Evolutionary conservation across 1,140 invertebrate genomes (phyloP).

Genomic region (Achatina immaculata): DNA sequence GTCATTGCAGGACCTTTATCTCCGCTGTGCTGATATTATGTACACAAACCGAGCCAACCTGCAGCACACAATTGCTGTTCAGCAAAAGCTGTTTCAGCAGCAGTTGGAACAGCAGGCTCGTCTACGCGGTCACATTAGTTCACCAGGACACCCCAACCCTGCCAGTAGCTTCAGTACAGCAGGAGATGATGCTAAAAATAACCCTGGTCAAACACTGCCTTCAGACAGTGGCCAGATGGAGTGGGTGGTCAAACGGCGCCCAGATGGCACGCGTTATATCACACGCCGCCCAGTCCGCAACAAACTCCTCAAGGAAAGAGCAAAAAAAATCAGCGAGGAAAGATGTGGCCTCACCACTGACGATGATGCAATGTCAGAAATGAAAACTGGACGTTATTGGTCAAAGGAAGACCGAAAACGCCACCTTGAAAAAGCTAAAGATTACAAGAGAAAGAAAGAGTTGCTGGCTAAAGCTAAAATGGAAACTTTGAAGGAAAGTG

Average conservation of each 20-base stretch:
- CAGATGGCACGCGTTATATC: conserved; percentile 85
- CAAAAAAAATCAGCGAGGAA: conserved; percentile 79
- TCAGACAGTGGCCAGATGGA: conserved; percentile 75
- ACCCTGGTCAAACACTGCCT: conserved; percentile 48
- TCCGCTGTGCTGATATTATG: conserved; percentile 73
- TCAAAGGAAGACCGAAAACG: conserved; percentile 83
- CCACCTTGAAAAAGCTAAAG: conserved; percentile 80
- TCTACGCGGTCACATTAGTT: conserved; percentile 40
- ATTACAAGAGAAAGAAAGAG: conserved; percentile 74
- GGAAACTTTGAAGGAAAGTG: conserved; percentile 69
- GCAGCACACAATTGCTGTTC: conserved; percentile 80
- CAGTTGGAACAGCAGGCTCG: conserved; percentile 67
- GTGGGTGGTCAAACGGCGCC: conserved; percentile 84
- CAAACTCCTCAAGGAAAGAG: conserved; percentile 79
- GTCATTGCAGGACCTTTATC: conserved; percentile 67
- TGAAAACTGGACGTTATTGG: conserved; percentile 86
- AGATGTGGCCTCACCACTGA: conserved; percentile 83
- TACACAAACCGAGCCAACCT: conserved; percentile 82
- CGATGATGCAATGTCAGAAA: conserved; percentile 85
- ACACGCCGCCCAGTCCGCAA: conserved; percentile 80
- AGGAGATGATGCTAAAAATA: conserved; percentile 50
- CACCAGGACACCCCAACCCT: conserved; percentile 44
- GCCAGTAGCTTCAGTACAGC: conserved; percentile 44
- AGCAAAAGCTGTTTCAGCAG: conserved; percentile 79
- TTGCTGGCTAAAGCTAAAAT: conserved; percentile 65